Conservation (phyloP, 37 sponge, comb jelly and placozoan species). For the Aphrocallistes beatrix region DNA sequence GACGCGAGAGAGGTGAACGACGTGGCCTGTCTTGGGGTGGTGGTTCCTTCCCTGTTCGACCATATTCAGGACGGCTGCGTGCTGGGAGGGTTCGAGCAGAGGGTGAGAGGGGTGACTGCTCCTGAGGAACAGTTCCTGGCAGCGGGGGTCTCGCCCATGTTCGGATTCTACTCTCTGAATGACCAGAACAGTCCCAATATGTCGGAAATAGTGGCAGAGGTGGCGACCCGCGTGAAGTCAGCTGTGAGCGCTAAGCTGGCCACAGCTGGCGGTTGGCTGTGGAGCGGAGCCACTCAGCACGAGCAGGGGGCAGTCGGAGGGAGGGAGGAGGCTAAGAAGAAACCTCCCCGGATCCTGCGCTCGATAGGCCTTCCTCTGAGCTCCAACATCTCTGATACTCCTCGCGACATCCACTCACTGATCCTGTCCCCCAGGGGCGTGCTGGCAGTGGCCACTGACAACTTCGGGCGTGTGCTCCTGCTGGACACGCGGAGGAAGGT, state of each 20-base stretch:
- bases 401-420: constrained; percentile 24
- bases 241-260: constrained; percentile 36
- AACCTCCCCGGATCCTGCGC: background rate
- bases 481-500: constrained; percentile 32
- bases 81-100: constrained; percentile 43
- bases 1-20: background rate
- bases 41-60: constrained; percentile 39
- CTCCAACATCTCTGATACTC: constrained; percentile 41
- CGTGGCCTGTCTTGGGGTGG: background rate
- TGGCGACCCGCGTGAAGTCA: constrained; percentile 49
- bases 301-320: background rate
- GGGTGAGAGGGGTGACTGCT: constrained; percentile 24
- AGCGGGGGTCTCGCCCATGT: constrained; percentile 33
- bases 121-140: constrained; percentile 46
- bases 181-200: constrained; percentile 28
- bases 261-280: constrained; percentile 15
- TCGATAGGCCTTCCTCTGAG: background rate
- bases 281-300: background rate
- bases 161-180: background rate
- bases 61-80: constrained; percentile 57
- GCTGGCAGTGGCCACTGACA: constrained; percentile 45
- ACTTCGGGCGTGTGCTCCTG: constrained; percentile 61
- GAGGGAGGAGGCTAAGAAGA: background rate
- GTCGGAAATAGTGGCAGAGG: constrained; percentile 59
- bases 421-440: constrained; percentile 39